These are phyloP conservation scores for Temnothorax longispinosus DNA, from an alignment of 1,140 invertebrate genomes.

Conservation along the genomic window DNA sequence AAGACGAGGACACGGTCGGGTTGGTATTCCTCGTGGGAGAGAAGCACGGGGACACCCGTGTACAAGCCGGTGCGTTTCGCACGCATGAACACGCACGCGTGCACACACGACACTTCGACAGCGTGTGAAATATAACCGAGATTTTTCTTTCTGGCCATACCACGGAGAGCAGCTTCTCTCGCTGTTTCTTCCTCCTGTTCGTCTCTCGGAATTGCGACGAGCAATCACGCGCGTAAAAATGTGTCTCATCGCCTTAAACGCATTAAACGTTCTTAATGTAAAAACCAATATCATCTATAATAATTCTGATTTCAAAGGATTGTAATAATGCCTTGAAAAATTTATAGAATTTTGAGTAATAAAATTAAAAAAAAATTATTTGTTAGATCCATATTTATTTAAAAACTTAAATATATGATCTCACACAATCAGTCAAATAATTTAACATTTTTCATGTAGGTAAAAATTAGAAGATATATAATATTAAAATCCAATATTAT, in stretches of 20 bases:
- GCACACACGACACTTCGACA: slow-evolving; percentile 34
- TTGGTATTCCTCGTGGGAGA: slow-evolving; percentile 48
- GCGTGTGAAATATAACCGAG: slow-evolving; percentile 46
- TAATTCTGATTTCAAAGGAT: background rate
- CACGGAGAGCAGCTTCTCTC: slow-evolving; percentile 7
- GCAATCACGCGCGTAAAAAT: background rate
- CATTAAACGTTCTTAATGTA: slow-evolving; percentile 2
- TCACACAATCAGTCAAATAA: background rate
- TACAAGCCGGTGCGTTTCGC: background rate
- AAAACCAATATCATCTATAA: background rate
- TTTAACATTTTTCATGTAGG: background rate
- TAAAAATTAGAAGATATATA: background rate
- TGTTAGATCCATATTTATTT: background rate
- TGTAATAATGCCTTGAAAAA: background rate
- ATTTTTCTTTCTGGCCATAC: slow-evolving; percentile 31
- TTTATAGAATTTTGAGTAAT: background rate
- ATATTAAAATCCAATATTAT: no score
- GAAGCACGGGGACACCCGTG: slow-evolving; percentile 5
- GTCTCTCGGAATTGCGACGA: background rate
- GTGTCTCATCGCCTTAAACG: background rate
- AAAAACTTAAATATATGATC: background rate
- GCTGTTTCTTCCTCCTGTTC: background rate
- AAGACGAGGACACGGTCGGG: slow-evolving; percentile 3
- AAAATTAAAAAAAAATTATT: background rate
- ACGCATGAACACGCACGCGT: background rate